These are phyloP conservation scores for Acyrthosiphon pisum DNA, from an alignment of 1,140 invertebrate genomes.

Conservation along the genomic window DNA sequence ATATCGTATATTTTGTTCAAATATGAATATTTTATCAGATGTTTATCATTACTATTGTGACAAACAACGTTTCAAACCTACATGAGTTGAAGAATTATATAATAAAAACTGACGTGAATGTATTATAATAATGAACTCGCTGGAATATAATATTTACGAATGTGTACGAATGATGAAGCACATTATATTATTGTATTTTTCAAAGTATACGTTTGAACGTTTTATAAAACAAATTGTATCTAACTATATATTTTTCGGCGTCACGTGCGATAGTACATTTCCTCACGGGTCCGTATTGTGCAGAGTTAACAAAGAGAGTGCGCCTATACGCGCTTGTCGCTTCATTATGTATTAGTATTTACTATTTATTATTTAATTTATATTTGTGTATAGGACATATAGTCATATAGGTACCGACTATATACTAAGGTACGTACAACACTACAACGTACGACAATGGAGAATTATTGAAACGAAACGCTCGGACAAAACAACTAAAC, in stretches of 20 bases:
- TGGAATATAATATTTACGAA: background rate
- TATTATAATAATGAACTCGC: background rate
- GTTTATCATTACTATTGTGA: background rate
- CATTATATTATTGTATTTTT: background rate
- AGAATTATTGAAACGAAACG: background rate
- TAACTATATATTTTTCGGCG: background rate
- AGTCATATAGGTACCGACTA: background rate
- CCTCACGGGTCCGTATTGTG: background rate
- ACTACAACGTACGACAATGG: background rate
- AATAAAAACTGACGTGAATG: background rate
- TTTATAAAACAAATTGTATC: background rate
- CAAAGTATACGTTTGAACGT: background rate
- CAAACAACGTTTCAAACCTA: background rate
- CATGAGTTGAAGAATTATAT: background rate
- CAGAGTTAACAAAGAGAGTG: background rate
- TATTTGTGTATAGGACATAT: background rate
- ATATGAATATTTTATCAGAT: constrained; percentile 3
- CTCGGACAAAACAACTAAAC: background rate
- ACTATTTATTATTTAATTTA: background rate
- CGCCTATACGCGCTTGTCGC: background rate
- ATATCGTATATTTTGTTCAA: background rate
- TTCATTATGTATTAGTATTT: background rate
- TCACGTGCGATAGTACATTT: background rate
- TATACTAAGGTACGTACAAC: background rate
- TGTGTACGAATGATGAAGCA: constrained; percentile 10